Evolutionary conservation across 2,888 invertebrate genomes (phyloP).

Genomic region (Biston betularia): DNA sequence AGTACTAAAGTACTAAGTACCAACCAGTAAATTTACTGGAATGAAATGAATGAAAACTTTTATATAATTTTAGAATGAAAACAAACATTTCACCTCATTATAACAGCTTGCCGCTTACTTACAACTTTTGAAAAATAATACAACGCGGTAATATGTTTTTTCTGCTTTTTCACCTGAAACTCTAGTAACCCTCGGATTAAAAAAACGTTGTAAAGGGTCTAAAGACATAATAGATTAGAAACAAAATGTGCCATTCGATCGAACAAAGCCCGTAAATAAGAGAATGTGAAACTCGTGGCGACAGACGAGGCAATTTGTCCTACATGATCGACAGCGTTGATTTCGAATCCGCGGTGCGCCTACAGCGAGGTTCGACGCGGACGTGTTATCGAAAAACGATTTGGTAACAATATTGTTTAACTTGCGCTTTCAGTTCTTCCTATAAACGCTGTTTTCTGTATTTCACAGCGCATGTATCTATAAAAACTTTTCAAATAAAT

Average conservation of each 20-base stretch:
- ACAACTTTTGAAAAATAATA: too few species aligned
- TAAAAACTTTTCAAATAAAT: slow-evolving; percentile 3
- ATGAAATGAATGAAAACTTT: too few species aligned
- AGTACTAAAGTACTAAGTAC: too few species aligned
- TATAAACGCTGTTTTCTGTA: slow-evolving; percentile 14
- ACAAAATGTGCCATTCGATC: background rate
- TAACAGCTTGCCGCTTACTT: too few species aligned
- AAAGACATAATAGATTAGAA: background rate
- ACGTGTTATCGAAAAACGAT: slow-evolving; percentile 58
- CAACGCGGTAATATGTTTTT: too few species aligned
- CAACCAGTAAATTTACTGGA: too few species aligned
- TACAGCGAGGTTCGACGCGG: slow-evolving; percentile 33
- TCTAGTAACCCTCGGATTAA: too few species aligned
- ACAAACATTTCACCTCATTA: too few species aligned
- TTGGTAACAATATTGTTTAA: slow-evolving; percentile 46
- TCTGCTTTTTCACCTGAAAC: too few species aligned
- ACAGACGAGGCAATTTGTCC: slow-evolving; percentile 64
- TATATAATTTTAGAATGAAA: too few species aligned
- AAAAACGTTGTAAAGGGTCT: background rate
- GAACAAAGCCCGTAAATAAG: slow-evolving; percentile 8
- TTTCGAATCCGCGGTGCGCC: slow-evolving; percentile 42
- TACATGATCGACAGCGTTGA: slow-evolving; percentile 51
- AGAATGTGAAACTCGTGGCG: slow-evolving; percentile 48
- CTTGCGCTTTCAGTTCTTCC: slow-evolving; percentile 34
- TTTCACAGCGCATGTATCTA: slow-evolving; percentile 38